A percentile compares a stretch with the other conserved stretches of the same genome.
phyloP scores from a whole-genome alignment of 2,797 vertebrate species.

The Neosalanx taihuensis region DNA sequence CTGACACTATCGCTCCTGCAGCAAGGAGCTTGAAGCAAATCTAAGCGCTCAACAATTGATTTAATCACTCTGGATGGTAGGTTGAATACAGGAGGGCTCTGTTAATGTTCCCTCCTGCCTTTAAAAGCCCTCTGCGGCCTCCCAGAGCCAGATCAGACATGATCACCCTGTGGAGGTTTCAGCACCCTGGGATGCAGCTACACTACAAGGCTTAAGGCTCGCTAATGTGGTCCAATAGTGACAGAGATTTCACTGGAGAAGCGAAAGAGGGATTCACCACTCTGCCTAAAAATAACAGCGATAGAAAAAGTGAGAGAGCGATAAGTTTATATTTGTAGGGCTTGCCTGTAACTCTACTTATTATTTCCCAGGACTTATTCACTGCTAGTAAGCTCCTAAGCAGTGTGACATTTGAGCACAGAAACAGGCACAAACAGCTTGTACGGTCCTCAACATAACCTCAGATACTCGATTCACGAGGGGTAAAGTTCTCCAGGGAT shows the following conservation, averaged over 20 bases:
- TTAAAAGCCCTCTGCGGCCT: background rate
- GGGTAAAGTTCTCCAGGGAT: background rate
- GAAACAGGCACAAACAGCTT: constrained; percentile 29
- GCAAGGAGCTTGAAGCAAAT: constrained; percentile 45
- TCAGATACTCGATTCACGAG: constrained; percentile 32
- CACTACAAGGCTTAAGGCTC: background rate
- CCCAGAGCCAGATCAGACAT: constrained; percentile 53
- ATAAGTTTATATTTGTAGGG: constrained; percentile 40
- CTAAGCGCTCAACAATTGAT: constrained; percentile 62
- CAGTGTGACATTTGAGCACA: constrained; percentile 55
- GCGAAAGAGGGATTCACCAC: background rate
- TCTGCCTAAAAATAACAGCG: constrained; percentile 32
- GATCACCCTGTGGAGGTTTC: constrained; percentile 39
- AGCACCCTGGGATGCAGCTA: background rate
- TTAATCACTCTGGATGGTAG: constrained; percentile 54
- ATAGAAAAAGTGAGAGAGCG: constrained; percentile 3
- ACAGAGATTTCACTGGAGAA: too few relatives aligned
- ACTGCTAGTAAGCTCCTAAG: constrained; percentile 48
- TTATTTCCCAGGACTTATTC: constrained; percentile 67
- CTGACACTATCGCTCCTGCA: constrained; percentile 50
- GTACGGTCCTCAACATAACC: constrained; percentile 16
- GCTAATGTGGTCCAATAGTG: background rate
- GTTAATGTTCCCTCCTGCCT: constrained; percentile 31
- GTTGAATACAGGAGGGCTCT: constrained; percentile 40
- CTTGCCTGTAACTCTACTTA: constrained; percentile 48